Evolutionary conservation across 23 tunicate genomes (phyloP), one percentile per base, ranked within the genome.

Genomic region (Halocynthia aurantium): DNA sequence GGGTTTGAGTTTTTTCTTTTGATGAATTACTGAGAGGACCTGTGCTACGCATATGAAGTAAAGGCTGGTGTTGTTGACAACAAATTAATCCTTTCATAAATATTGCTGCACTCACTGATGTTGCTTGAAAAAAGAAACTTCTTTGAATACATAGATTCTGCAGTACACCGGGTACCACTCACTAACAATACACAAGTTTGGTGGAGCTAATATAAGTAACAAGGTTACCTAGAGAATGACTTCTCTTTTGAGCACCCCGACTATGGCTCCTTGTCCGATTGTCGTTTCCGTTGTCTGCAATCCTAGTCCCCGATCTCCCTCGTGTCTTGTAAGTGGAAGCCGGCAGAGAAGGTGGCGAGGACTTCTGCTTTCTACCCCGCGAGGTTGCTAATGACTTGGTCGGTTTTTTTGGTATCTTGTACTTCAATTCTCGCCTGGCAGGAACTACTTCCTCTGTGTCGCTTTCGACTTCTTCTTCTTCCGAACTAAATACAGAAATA

Each of bases 391-490:
- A 17, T 8, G 71, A 58, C 60, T 56, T 57, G 53, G 15, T 73
- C 20, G 80, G 62, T 22, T 44, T 58, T 7, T 40, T 22, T 10
- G 95, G 81, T 52, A 83, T 72, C 62, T 83, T 83, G 82, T 76
- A 86, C 20, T 77, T 80, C 50, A 87, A 76, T 8, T 68, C 80
- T 61, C 71, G 71, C 58, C 78, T 87, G 67, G 62, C 75, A 15
- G 92, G 92, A 19, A 44, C 85, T 49, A 40, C 80, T 53, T 74
- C 78, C 2, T 74, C 78, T 15, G 31, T 15, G n/a, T 65, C 44
- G 44, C 44, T 31, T 31, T 31, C 44, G 44, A 31, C 70, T 13
- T 22, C 61, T 73, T n/a, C n/a, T n/a, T 87, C 93, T 18, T 73
- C 53, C 71, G 85, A 81, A 22, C 85, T 81, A 71, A 77, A 22